These are phyloP conservation scores for Zaprionus camerounensis DNA, from an alignment of 1,140 invertebrate genomes.

Conservation along the genomic window DNA sequence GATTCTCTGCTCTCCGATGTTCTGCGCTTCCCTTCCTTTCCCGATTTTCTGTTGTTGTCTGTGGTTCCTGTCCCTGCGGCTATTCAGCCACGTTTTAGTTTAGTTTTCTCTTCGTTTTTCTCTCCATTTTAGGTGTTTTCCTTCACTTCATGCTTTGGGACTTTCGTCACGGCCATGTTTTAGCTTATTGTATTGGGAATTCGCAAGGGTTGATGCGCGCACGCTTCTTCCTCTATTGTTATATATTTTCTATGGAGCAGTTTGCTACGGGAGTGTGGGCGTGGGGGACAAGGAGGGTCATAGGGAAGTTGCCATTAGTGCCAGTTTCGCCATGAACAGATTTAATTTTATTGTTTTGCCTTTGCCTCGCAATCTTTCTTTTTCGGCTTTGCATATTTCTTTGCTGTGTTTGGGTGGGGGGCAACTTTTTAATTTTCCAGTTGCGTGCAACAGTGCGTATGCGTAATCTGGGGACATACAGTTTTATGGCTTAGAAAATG, in stretches of 20 bases:
- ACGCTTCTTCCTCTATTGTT: conserved; percentile 57
- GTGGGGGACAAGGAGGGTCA: conserved; percentile 12
- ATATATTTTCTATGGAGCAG: conserved; percentile 64
- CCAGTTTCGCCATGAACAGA: conserved; percentile 49
- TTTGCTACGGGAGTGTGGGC: conserved; percentile 1
- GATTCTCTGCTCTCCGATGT: background rate
- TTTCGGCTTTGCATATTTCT: conserved; percentile 46
- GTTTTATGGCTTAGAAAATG: conserved; percentile 77
- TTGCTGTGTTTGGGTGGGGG: background rate
- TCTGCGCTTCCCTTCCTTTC: background rate
- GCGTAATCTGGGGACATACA: conserved; percentile 66
- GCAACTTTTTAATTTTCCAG: conserved; percentile 62
- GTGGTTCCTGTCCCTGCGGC: conserved; percentile 30
- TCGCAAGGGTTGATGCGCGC: conserved; percentile 56
- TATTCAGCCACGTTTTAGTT: conserved; percentile 74
- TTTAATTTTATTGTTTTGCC: conserved; percentile 83
- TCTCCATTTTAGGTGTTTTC: conserved; percentile 74
- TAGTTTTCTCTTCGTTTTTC: conserved; percentile 20
- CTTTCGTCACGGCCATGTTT: conserved; percentile 49
- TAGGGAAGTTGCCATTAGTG: conserved; percentile 70
- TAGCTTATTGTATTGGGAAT: conserved; percentile 74
- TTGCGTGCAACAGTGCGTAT: conserved; percentile 78
- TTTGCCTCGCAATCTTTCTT: conserved; percentile 65
- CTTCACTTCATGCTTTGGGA: conserved; percentile 58
- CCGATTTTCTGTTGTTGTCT: conserved; percentile 29